phyloP scores from a whole-genome alignment of 2,888 invertebrate species.

The Clepsis dumicolana region DNA sequence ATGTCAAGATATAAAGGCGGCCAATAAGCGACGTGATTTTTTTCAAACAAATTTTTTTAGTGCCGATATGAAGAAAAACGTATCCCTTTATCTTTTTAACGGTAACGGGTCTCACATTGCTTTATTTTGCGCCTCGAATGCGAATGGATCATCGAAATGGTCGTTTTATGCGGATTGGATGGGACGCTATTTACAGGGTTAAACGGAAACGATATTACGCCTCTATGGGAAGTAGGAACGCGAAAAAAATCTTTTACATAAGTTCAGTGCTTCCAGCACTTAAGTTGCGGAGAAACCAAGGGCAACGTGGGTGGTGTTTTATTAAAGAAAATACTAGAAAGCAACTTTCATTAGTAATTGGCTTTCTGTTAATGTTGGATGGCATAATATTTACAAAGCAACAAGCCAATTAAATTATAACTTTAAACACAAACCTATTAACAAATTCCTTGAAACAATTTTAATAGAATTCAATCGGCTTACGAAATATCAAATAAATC shows the following conservation, averaged over 20 bases:
- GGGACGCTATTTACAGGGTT: slow-evolving; percentile 43
- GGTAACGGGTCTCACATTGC: slow-evolving; percentile 35
- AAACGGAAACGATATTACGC: slow-evolving; percentile 35
- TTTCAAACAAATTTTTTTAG: background rate
- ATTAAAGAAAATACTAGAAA: background rate
- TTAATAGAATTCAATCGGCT: background rate
- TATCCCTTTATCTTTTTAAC: slow-evolving; percentile 9
- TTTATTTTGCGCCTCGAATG: slow-evolving; percentile 49
- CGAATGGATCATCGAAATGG: slow-evolving; percentile 51
- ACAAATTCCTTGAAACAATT: no score
- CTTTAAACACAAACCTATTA: no score
- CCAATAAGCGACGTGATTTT: background rate
- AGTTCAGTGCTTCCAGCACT: slow-evolving; percentile 21
- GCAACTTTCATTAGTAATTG: no score
- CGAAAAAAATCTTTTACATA: slow-evolving; percentile 30
- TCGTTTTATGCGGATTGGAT: slow-evolving; percentile 50
- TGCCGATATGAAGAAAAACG: slow-evolving; percentile 21
- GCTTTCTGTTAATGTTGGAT: background rate
- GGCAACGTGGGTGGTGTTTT: slow-evolving; percentile 26
- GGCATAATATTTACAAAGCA: background rate
- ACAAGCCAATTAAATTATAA: background rate
- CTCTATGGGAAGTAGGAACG: slow-evolving; percentile 7
- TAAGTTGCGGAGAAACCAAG: slow-evolving; percentile 2
- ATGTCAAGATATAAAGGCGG: background rate
- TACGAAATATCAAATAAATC: background rate